Conservation (phyloP, 64 coral and sea anemone species). For the Pocillopora damicornis region DNA sequence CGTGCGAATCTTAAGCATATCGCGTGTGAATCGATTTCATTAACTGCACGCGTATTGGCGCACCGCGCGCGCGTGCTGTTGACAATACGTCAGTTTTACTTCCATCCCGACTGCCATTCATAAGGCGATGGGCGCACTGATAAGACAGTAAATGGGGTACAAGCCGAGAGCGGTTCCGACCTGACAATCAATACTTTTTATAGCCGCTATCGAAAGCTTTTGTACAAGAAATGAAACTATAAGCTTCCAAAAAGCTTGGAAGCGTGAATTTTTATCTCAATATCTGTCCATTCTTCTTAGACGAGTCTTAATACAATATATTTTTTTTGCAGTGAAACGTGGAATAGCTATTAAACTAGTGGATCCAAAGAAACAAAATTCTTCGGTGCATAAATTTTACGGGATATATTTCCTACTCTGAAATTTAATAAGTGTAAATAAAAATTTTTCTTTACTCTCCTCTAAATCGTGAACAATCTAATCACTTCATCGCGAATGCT, state of each 20-base stretch:
- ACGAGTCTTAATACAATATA: neutral
- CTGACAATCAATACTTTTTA: conserved; percentile 19
- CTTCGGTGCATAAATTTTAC: neutral
- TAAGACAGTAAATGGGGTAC: conserved; percentile 17
- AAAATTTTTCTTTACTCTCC: neutral
- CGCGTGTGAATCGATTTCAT: conserved; percentile 28
- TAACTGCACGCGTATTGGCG: conserved; percentile 36
- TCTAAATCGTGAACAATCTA: conserved; percentile 32
- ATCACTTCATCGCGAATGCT: conserved; percentile 27
- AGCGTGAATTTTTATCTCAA: conserved; percentile 13
- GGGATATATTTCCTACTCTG: neutral
- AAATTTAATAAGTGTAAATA: neutral
- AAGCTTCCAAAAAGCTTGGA: neutral
- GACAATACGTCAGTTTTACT: conserved; percentile 21
- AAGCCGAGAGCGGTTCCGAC: conserved; percentile 25
- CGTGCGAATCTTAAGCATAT: conserved; percentile 27
- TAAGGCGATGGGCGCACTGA: neutral
- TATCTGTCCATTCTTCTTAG: neutral
- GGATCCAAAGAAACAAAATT: neutral
- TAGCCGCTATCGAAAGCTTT: conserved; percentile 24
- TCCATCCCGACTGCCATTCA: conserved; percentile 4
- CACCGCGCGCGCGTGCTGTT: conserved; percentile 2
- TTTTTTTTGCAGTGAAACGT: neutral
- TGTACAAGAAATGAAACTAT: conserved; percentile 36
- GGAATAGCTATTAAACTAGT: neutral